Evolutionary conservation across 2,888 invertebrate genomes (phyloP).

Genomic region (Hirtodrosophila histrioides): DNA sequence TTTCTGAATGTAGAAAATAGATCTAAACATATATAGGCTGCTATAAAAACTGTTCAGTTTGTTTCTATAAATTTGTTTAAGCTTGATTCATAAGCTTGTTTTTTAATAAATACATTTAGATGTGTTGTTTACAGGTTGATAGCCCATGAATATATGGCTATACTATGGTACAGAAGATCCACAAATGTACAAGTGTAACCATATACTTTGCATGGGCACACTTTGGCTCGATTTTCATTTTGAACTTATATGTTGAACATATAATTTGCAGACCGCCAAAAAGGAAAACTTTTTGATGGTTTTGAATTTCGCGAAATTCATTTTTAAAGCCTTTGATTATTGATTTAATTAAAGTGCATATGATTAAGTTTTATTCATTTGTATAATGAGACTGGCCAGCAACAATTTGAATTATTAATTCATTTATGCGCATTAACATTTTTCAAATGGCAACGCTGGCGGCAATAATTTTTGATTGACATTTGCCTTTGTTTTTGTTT

Average conservation of each 20-base stretch:
- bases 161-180: no score
- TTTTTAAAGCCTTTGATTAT: background rate
- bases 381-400: constrained; percentile 30
- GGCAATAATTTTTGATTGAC: constrained; percentile 50
- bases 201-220: no score
- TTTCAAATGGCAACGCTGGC: constrained; percentile 33
- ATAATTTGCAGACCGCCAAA: no score
- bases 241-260: background rate
- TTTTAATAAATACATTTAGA: background rate
- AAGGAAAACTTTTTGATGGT: background rate
- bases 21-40: no score
- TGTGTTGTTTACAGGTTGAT: no score
- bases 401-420: constrained; percentile 46
- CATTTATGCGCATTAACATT: constrained; percentile 49
- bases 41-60: no score
- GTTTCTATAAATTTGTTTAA: background rate
- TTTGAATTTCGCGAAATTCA: constrained; percentile 25
- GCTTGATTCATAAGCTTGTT: constrained; percentile 23
- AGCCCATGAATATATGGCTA: no score
- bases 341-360: constrained; percentile 24
- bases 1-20: no score
- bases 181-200: no score
- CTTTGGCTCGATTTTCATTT: background rate
- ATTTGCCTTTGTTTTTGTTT: constrained; percentile 50
- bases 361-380: constrained; percentile 50